phyloP scores from a whole-genome alignment of 1,140 invertebrate genomes.

The Anastrepha obliqua region DNA sequence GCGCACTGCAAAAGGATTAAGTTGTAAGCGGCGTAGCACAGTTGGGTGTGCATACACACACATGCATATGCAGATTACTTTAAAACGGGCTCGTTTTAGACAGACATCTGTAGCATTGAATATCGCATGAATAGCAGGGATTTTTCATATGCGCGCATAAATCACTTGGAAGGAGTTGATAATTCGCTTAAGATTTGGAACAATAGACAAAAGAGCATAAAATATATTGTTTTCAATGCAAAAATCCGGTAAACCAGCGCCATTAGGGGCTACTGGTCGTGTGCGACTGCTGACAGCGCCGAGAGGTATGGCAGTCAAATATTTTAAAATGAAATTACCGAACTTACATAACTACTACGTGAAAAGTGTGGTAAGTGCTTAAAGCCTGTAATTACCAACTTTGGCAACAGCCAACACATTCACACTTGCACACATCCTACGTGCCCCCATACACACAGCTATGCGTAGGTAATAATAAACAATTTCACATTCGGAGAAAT shows the following conservation, averaged over 20 bases:
- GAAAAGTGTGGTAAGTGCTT: background rate
- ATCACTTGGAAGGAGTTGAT: background rate
- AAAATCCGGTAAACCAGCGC: background rate
- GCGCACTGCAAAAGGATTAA: background rate
- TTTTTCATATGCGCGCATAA: background rate
- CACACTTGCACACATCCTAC: background rate
- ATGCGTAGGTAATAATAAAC: background rate
- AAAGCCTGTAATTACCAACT: constrained; percentile 1
- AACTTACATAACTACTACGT: background rate
- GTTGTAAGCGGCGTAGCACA: background rate
- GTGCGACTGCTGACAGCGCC: background rate
- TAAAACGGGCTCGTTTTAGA: background rate
- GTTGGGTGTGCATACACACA: background rate
- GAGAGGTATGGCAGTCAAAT: background rate
- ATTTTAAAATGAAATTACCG: background rate
- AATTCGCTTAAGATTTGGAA: constrained; percentile 31
- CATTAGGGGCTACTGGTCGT: background rate
- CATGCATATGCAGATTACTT: background rate
- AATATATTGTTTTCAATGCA: too few species aligned
- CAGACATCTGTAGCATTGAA: background rate
- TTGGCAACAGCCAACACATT: background rate
- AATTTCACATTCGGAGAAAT: constrained; percentile 24
- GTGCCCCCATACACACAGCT: too few species aligned
- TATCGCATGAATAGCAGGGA: background rate
- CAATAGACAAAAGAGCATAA: background rate